Percentiles rank a stretch among this genome's conserved stretches.
Evolutionary conservation across 2,113 vertebrate genomes (phyloP).

Genomic region (Leptodactylus fuscus): DNA sequence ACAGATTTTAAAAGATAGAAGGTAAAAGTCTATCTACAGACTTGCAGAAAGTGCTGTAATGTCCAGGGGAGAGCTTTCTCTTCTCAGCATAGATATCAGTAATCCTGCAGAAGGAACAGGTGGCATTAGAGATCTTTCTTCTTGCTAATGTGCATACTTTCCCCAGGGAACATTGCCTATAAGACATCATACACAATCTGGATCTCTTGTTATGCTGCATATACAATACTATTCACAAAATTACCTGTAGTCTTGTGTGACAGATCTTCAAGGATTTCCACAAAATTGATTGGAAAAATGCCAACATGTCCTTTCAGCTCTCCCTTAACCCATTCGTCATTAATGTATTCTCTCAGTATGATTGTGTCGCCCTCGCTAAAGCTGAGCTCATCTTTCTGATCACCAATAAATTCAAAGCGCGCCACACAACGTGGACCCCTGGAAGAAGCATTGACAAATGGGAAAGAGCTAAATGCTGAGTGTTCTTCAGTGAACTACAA

Average conservation of each 20-base stretch:
- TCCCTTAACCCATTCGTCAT: constrained; percentile 90
- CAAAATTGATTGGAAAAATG: constrained; percentile 92
- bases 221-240: no score
- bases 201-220: no score
- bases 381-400: constrained; percentile 86
- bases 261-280: constrained; percentile 87
- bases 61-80: not conserved
- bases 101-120: no score
- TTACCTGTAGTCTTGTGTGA: constrained; percentile 67
- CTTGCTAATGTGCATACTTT: no score
- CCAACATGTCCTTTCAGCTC: constrained; percentile 75
- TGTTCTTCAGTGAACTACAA: not conserved
- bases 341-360: constrained; percentile 82
- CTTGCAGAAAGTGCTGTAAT: not conserved
- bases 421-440: constrained; percentile 88
- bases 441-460: constrained; percentile 40
- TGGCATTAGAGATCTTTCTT: no score
- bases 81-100: no score
- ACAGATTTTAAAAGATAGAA: not conserved
- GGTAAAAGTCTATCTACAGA: not conserved
- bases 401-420: constrained; percentile 90
- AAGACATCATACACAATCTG: no score
- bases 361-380: constrained; percentile 92
- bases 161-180: no score
- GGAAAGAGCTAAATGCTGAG: no score